These are phyloP conservation scores for Gymnocheta viridis DNA, from an alignment of 2,888 invertebrate genomes.

Conservation along the genomic window DNA sequence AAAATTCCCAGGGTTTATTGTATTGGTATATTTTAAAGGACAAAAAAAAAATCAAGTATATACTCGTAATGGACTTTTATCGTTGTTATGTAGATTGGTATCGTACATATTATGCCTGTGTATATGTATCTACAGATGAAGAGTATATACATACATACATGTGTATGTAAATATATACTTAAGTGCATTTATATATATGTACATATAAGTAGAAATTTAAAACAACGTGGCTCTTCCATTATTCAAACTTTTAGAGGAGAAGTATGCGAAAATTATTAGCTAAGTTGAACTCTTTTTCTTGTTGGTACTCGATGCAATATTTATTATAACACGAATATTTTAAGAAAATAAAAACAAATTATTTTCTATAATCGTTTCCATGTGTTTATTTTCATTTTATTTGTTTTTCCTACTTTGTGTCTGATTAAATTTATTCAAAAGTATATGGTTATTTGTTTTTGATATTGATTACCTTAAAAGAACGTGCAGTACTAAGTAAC, in stretches of 20 bases:
- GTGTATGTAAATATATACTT: neutral
- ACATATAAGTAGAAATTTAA: conserved; percentile 28
- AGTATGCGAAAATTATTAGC: neutral
- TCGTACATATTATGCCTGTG: neutral
- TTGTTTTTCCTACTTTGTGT: too few species aligned
- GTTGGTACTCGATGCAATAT: too few species aligned
- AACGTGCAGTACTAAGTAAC: too few species aligned
- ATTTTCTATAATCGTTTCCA: too few species aligned
- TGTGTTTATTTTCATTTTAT: too few species aligned
- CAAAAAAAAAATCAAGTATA: conserved; percentile 4
- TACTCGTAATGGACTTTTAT: conserved; percentile 26
- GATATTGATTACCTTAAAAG: too few species aligned
- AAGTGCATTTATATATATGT: conserved; percentile 17
- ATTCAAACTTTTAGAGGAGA: conserved; percentile 4
- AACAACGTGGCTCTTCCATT: conserved; percentile 53
- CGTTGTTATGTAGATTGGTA: conserved; percentile 1
- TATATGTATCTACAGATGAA: too few species aligned
- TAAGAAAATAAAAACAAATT: too few species aligned
- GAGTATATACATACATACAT: neutral
- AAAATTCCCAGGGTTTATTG: conserved; percentile 64
- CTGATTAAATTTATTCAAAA: too few species aligned
- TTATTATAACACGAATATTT: too few species aligned
- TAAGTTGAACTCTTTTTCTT: too few species aligned
- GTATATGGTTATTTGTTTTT: too few species aligned
- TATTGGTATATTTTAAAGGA: conserved; percentile 24